A percentile compares a stretch with the other conserved stretches of the same genome.
These are phyloP conservation scores for Isichthys henryi DNA, from an alignment of 2,113 vertebrate genomes.

Conservation along the genomic window DNA sequence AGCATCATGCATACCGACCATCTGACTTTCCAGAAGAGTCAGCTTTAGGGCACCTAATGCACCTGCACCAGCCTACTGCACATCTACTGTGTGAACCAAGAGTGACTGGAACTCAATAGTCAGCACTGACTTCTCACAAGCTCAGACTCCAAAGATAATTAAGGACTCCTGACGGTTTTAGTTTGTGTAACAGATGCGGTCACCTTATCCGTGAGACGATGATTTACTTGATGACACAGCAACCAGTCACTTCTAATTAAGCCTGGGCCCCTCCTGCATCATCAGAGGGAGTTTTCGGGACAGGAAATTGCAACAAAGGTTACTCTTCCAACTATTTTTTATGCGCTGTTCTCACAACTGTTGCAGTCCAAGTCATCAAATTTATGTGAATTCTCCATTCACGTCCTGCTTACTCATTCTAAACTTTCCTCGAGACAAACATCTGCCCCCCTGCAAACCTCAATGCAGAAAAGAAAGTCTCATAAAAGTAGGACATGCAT, in stretches of 20 bases:
- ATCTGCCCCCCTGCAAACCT: background rate
- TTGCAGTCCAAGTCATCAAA: background rate
- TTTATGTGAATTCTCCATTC: background rate
- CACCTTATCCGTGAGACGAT: background rate
- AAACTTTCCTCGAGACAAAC: background rate
- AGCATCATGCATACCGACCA: background rate
- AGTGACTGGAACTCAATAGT: background rate
- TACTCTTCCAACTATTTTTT: background rate
- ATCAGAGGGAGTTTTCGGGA: background rate
- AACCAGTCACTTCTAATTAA: slow-evolving; percentile 12
- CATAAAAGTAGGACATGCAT: background rate
- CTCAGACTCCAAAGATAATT: background rate
- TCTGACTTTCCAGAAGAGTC: background rate
- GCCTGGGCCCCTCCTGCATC: background rate
- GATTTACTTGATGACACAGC: background rate
- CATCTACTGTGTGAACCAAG: background rate
- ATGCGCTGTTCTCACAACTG: background rate
- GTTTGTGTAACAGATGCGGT: background rate
- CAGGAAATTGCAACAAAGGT: slow-evolving; percentile 1
- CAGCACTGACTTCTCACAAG: background rate
- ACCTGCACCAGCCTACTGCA: background rate
- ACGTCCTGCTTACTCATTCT: background rate
- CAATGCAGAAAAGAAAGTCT: background rate
- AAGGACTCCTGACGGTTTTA: slow-evolving; percentile 11
- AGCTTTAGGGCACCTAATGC: background rate